Percentiles rank a stretch among this genome's conserved stretches.
Evolutionary conservation across 2,888 invertebrate genomes (phyloP).

Genomic region (Nesidiocoris tenuis): DNA sequence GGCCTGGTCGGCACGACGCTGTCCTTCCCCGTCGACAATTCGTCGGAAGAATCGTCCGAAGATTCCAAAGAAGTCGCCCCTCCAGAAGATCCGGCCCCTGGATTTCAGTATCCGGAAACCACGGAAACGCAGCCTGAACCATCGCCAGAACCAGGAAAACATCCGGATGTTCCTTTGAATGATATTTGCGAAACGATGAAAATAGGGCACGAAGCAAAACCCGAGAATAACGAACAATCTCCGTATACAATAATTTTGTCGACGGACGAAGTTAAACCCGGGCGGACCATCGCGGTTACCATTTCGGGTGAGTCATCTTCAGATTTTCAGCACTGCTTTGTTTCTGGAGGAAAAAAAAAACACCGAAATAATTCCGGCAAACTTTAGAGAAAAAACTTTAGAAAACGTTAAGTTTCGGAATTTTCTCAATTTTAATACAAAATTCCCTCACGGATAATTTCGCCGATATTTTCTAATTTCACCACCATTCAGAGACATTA

Average conservation of each 20-base stretch:
- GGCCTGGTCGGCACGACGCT: background rate
- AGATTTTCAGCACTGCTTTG: too few relatives aligned
- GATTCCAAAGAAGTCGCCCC: background rate
- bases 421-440: too few relatives aligned
- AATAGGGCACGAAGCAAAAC: background rate
- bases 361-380: too few relatives aligned
- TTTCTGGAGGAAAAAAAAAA: too few relatives aligned
- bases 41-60: background rate
- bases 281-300: background rate
- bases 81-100: background rate
- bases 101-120: background rate
- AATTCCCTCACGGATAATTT: too few relatives aligned
- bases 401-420: too few relatives aligned
- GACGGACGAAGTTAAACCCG: background rate
- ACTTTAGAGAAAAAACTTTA: too few relatives aligned
- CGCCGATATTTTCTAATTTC: too few relatives aligned
- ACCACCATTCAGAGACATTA: too few relatives aligned
- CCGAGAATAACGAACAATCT: background rate
- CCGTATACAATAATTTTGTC: conserved; percentile 13
- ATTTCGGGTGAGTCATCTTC: conserved; percentile 16
- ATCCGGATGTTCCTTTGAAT: background rate
- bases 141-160: too few relatives aligned
- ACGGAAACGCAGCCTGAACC: too few relatives aligned
- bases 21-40: background rate
- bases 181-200: conserved; percentile 5